Conservation (phyloP, 2,113 vertebrate genomes). For the Odontophorus gujanensis region DNA sequence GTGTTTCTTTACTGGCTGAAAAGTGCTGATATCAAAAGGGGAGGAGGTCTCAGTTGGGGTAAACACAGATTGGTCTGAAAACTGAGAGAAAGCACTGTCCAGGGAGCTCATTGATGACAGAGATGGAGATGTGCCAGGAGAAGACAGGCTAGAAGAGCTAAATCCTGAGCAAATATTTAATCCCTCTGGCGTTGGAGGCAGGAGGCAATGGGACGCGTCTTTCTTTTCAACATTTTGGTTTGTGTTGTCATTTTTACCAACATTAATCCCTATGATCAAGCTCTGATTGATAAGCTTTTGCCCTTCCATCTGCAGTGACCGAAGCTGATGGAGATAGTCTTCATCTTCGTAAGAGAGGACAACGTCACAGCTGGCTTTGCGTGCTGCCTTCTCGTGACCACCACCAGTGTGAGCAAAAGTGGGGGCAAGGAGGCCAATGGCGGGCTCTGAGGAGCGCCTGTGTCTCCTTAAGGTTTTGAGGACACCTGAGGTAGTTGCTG, state of each 20-base stretch:
- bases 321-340: constrained; percentile 78
- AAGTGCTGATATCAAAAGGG: constrained; percentile 65
- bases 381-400: constrained; percentile 49
- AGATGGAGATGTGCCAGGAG: constrained; percentile 87
- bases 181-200: constrained; percentile 77
- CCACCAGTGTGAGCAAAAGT: constrained; percentile 24
- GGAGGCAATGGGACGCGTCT: constrained; percentile 70
- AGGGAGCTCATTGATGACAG: constrained; percentile 89
- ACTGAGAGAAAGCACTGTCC: constrained; percentile 92
- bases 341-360: constrained; percentile 79
- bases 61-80: constrained; percentile 85
- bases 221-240: constrained; percentile 71
- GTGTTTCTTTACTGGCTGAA: constrained; percentile 58
- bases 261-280: constrained; percentile 74
- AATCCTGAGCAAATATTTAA: constrained; percentile 80
- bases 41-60: constrained; percentile 78
- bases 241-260: constrained; percentile 66
- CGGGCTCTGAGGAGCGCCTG: constrained; percentile 87
- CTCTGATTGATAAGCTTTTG: constrained; percentile 78
- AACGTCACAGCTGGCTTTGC: constrained; percentile 87
- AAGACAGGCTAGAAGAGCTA: constrained; percentile 90
- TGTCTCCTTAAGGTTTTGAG: constrained; percentile 74
- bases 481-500: constrained; percentile 30
- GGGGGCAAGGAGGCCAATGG: constrained; percentile 68
- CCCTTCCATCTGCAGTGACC: constrained; percentile 81